phyloP scores from a whole-genome alignment of 2,888 invertebrate species.

The Macrophya annulata region DNA sequence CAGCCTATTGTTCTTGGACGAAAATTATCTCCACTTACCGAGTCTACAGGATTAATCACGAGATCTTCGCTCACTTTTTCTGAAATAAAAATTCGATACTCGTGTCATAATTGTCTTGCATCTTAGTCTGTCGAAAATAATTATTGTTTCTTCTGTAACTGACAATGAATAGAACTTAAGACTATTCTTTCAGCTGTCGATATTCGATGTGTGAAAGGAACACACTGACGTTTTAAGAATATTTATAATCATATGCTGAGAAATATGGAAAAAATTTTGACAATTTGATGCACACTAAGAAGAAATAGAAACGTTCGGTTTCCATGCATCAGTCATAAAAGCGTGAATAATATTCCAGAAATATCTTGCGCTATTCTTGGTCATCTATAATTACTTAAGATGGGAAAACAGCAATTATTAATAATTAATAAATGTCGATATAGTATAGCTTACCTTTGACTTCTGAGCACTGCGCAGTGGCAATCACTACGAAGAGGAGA shows the following conservation, averaged over 20 bases:
- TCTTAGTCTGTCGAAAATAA: background rate
- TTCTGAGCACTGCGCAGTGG: background rate
- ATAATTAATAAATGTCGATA: background rate
- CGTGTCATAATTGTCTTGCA: background rate
- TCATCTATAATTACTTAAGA: background rate
- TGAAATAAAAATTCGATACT: constrained; percentile 29
- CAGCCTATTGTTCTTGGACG: constrained; percentile 43
- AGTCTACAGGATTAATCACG: background rate
- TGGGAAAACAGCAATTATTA: no score
- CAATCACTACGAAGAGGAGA: constrained; percentile 14
- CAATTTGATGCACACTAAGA: no score
- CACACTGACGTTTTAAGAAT: background rate
- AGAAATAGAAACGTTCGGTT: no score
- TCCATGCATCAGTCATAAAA: no score
- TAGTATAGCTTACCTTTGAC: constrained; percentile 15
- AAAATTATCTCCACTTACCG: background rate
- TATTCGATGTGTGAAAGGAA: background rate
- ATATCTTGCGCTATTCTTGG: no score
- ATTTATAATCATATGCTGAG: no score
- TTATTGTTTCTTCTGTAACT: background rate
- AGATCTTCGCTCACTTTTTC: constrained; percentile 1
- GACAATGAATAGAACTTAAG: background rate
- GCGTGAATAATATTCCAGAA: no score
- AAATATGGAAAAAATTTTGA: background rate
- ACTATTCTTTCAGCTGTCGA: background rate